Conservation (phyloP, 2,113 vertebrate genomes). For the Ceyx margarethae region DNA sequence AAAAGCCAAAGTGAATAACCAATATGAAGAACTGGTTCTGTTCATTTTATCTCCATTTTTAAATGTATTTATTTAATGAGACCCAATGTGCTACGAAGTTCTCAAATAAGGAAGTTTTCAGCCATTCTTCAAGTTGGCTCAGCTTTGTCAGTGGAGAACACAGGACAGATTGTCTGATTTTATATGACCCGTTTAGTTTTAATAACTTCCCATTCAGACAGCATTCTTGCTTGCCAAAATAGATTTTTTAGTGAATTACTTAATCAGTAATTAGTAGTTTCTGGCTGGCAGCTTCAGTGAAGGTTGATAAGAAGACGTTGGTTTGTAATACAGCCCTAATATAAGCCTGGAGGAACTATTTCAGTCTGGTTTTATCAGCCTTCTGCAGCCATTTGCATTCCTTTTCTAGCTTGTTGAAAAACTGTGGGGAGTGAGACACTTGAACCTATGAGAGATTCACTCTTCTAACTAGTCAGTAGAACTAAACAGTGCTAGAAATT, state of each 20-base stretch:
- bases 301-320: neutral
- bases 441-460: neutral
- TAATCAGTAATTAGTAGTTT: conserved; percentile 26
- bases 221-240: conserved; percentile 11
- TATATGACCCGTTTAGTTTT: neutral
- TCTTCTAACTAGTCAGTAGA: neutral
- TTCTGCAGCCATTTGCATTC: neutral
- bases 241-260: conserved; percentile 33
- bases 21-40: neutral
- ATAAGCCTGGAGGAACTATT: neutral
- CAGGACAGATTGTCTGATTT: neutral
- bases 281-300: neutral
- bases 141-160: neutral
- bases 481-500: neutral
- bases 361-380: neutral
- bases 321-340: neutral
- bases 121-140: neutral
- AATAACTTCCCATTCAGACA: neutral
- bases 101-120: neutral
- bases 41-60: neutral
- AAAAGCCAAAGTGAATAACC: neutral
- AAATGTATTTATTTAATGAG: neutral
- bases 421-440: neutral
- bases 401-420: neutral
- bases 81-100: neutral